Evolutionary conservation across 2,888 invertebrate genomes (phyloP), one percentile per base, ranked within the genome.

Genomic region (Drymonia ruficornis): DNA sequence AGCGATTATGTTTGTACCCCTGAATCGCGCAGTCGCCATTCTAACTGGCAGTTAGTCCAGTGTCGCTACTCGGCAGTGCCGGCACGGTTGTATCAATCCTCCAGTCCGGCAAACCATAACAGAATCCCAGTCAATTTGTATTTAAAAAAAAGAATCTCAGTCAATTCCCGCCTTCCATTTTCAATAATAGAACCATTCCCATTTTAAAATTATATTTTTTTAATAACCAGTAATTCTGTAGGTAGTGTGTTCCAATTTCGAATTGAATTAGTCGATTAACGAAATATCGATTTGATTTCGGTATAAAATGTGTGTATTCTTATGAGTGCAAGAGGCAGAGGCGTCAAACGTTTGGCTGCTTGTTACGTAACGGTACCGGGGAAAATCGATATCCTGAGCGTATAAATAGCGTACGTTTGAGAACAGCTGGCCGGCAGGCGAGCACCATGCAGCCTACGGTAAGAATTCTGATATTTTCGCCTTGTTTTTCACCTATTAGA

Each of bases 351-450:
- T 80, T 81, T 67, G 65, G 66, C 75, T 72, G 78, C 77, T 77
- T 80, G 80, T 91, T 92, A 88, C 91, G 89, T 89, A 92, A 92
- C 86, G 61, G 84, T 85, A 81, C 87, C 88, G 86, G 87, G 72
- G 73, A 86, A 90, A 88, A 91, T 92, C 91, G 83, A 92, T 92
- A 91, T 78, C 82, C 82, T 80, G 83, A 83, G 83, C 83, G 88
- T 90, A 91, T 89, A 89, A 87, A 91, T 91, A 92, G 88, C 76
- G 83, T 72, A 80, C 78, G 80, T 76, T 86, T 83, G 84, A 80
- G 80, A 90, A 88, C 90, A 92, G 90, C 91, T 92, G 91, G 91
- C 90, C 72, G 72, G 52, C 55, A 61, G 89, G 84, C 87, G 86
- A 84, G 74, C 72, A 76, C 61, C 73, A 89, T 92, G 91, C 91